Evolutionary conservation across 2,113 vertebrate species (phyloP), one percentile per base, ranked within the genome.

Genomic region (Callocephalon fimbriatum): DNA sequence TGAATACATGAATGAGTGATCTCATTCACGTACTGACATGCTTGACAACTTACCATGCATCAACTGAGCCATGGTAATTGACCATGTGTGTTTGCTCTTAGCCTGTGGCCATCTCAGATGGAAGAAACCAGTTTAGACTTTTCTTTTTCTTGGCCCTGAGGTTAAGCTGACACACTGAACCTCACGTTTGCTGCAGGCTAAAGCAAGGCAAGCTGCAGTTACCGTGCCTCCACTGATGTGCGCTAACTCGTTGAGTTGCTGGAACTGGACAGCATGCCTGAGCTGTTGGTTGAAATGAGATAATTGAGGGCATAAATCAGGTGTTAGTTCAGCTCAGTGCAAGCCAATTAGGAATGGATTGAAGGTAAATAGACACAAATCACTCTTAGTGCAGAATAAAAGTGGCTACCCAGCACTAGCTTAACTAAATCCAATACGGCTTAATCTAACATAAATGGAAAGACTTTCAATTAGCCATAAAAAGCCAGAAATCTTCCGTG

Each of bases 41-140:
- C 91, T 75, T 68, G 93, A 96, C 86, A 93, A 37, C 89, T 93
- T 87, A 58, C 91, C 76, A 31, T 5, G 68, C 93, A 77, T 84
- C 93, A 80, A 7, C 94, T 3, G 42, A 94, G 93, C 91, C 40
- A 6, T 20, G 16, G 86, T 91, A 96, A 97, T 94, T 87, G 95
- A 89, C 89, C 93, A 50, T 86, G 96, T 80, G 96, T 92, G 95
- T 96, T 91, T 75, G 89, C 86, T 85, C 73, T 45, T 58, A 8
- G 86, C 91, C 93, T 14, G 32, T 87, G 93, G 95, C 75, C 0
- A 74, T 44, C 19, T 54, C 59, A 7, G 47, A 38, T 88, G 91
- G 80, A 93, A 96, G 89, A 59, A 97, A 91, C 91, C 86, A 76
- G 95, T 56, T 75, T 4, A 44, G 89, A 17, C 66, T 93, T 65